Evolutionary conservation across 2,113 vertebrate genomes (phyloP), one percentile per base, ranked within the genome.

Genomic region (Columba livia): DNA sequence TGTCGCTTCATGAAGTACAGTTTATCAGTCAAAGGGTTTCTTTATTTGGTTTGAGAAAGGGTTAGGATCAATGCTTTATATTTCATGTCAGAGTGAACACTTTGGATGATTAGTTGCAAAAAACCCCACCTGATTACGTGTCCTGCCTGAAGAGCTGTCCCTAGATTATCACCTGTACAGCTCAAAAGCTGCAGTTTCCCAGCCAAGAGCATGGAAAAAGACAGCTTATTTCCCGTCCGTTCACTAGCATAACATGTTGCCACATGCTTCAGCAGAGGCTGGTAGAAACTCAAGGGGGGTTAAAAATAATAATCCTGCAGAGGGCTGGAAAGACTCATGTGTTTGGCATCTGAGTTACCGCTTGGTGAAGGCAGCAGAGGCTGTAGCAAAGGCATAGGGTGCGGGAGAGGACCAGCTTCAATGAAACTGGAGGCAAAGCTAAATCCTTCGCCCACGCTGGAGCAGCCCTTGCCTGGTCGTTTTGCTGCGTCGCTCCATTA

Each of bases 201-300:
- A 84, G 85, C 84, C 83, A 32, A 10, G 67, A 94, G 78, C 74
- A 47, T 69, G 94, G 88, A 90, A 95, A 67, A 78, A 80, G 74
- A 5, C 58, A 47, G n/a, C 50, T 40, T 28, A 9, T 53, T 94
- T 94, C 90, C 92, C 4, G 1, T 42, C 71, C 13, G 70, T 31
- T 79, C 80, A 29, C 72, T 44, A 1, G 10, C 70, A 9, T 44
- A 6, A 15, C 97, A 2, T 84, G 97, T 94, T 88, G 80, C 84
- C 90, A 96, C 96, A 93, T 1, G 94, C 94, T 92, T 3, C 83
- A 12, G 77, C 86, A 51, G 28, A 5, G 89, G 3, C 93, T 89
- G 88, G 79, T 25, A 90, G 96, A 92, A 96, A 94, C 82, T 89
- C 75, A 17, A 15, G 38, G 12, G 23, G 47, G 12, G 25, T 36